A percentile compares a stretch with the other conserved stretches of the same genome.
These are phyloP conservation scores for Camptogramma bilineatum DNA, from an alignment of 2,888 invertebrate genomes.

Conservation along the genomic window DNA sequence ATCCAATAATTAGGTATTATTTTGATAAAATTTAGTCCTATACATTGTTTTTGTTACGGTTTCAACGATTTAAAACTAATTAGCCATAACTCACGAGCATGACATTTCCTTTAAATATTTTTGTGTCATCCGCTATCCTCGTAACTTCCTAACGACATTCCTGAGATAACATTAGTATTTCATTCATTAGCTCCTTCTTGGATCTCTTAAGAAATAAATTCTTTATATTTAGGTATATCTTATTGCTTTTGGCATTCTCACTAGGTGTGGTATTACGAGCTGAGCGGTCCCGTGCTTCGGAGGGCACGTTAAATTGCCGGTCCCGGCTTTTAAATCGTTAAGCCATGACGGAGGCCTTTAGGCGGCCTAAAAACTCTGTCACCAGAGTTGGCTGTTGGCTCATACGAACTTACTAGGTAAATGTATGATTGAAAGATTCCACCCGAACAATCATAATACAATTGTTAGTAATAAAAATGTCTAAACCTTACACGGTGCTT, in stretches of 20 bases:
- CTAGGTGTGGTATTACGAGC: no score
- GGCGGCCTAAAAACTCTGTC: no score
- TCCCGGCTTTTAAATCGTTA: no score
- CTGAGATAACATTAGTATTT: slow-evolving; percentile 35
- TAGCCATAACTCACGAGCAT: slow-evolving; percentile 39
- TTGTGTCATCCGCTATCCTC: slow-evolving; percentile 41
- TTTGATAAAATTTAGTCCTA: slow-evolving; percentile 8
- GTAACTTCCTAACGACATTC: slow-evolving; percentile 44
- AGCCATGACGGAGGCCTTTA: no score
- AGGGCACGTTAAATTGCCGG: no score
- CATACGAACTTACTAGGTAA: background rate
- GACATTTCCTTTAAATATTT: slow-evolving; percentile 44
- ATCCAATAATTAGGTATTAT: no score
- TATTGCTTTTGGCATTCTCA: background rate
- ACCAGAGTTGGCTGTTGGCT: no score
- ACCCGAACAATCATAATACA: no score
- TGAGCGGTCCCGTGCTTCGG: no score
- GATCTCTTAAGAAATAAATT: slow-evolving; percentile 38
- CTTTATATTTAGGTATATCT: slow-evolving; percentile 2
- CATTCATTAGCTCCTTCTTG: slow-evolving; percentile 28
- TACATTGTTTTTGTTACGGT: slow-evolving; percentile 24
- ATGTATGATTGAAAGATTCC: no score
- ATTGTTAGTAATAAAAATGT: no score
- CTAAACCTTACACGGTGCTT: no score
- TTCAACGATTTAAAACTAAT: slow-evolving; percentile 41